Conservation (phyloP, 2,797 vertebrate species). For the Brachymystax lenok region DNA sequence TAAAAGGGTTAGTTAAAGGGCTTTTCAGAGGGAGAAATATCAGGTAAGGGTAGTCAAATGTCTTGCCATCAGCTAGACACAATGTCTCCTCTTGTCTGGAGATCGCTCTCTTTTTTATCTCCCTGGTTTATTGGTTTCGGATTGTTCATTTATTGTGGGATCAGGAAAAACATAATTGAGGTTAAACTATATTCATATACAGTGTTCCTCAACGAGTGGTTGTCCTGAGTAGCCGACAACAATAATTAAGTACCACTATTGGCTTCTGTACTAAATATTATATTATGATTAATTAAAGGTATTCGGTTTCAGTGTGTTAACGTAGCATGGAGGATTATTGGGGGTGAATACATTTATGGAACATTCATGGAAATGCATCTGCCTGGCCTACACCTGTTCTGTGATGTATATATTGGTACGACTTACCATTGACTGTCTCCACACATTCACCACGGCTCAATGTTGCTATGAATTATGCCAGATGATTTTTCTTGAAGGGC, state of each 20-base stretch:
- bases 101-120: conserved; percentile 39
- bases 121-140: conserved; percentile 25
- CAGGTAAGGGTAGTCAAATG: conserved; percentile 34
- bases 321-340: conserved; percentile 34
- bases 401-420: not conserved
- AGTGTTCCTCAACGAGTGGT: conserved; percentile 45
- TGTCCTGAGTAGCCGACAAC: conserved; percentile 33
- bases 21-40: not conserved
- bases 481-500: not conserved
- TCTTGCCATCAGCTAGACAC: conserved; percentile 68
- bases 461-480: not conserved
- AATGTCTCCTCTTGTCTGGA: conserved; percentile 66
- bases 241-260: conserved; percentile 29
- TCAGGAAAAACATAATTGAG: conserved; percentile 54
- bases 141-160: conserved; percentile 41
- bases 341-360: not conserved
- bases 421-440: not conserved
- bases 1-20: conserved; percentile 30
- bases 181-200: conserved; percentile 58
- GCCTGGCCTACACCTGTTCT: not conserved
- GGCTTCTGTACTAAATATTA: conserved; percentile 4
- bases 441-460: not conserved
- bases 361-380: not conserved
- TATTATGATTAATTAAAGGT: not conserved
- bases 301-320: conserved; percentile 39